These are phyloP conservation scores for Argyresthia albistria DNA, from an alignment of 2,888 invertebrate species.

Conservation along the genomic window DNA sequence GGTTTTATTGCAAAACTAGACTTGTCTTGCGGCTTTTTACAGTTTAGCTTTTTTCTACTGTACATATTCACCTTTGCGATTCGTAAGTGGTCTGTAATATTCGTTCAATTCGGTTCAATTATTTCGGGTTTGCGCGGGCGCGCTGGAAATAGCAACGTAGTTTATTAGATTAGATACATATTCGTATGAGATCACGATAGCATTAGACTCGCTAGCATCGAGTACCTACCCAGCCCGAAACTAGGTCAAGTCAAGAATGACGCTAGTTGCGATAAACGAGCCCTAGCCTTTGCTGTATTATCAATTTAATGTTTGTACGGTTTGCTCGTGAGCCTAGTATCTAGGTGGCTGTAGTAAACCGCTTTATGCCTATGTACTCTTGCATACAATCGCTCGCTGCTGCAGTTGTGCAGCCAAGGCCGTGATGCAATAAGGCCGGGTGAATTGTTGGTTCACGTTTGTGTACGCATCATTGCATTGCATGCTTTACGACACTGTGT, in stretches of 20 bases:
- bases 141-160: background rate
- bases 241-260: slow-evolving; percentile 65
- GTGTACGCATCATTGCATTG: slow-evolving; percentile 18
- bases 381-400: slow-evolving; percentile 24
- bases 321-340: background rate
- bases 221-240: slow-evolving; percentile 54
- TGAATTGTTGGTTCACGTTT: slow-evolving; percentile 11
- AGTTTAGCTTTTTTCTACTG: background rate
- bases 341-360: background rate
- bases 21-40: background rate
- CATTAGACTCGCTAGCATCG: slow-evolving; percentile 19
- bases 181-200: background rate
- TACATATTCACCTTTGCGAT: background rate
- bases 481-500: slow-evolving; percentile 22
- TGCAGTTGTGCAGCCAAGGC: slow-evolving; percentile 41
- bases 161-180: background rate
- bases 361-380: background rate
- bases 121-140: background rate
- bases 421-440: slow-evolving; percentile 55
- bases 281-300: slow-evolving; percentile 48
- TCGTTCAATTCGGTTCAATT: background rate
- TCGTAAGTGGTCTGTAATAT: too few relatives aligned
- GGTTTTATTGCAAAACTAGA: background rate
- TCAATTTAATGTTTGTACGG: slow-evolving; percentile 30
- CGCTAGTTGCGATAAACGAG: slow-evolving; percentile 57